Percentiles rank a stretch among this genome's conserved stretches.
Conservation (phyloP, 2,888 invertebrate species). For the Philhelius pedissequus region DNA sequence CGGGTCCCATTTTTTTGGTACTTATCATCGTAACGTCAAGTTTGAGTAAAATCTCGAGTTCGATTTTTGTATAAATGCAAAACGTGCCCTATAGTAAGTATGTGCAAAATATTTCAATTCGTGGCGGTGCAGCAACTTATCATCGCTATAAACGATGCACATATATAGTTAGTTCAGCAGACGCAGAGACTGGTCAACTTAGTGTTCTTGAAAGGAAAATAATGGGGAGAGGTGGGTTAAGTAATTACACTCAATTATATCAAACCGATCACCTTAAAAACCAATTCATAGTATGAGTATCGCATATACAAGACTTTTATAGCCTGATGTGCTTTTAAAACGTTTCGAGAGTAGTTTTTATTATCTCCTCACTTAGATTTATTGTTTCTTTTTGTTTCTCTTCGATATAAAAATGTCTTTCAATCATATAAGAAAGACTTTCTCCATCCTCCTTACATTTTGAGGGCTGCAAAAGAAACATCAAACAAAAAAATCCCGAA, state of each 20-base stretch:
- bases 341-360: constrained; percentile 61
- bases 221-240: background rate
- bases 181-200: too few relatives aligned
- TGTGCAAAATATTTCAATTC: too few relatives aligned
- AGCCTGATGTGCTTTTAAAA: constrained; percentile 43
- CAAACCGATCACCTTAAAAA: constrained; percentile 57
- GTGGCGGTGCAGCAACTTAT: too few relatives aligned
- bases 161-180: too few relatives aligned
- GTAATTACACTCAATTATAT: constrained; percentile 53
- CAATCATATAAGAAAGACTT: constrained; percentile 43
- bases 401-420: constrained; percentile 1
- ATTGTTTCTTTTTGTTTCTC: constrained; percentile 28
- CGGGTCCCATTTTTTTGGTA: too few relatives aligned
- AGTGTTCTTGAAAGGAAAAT: too few relatives aligned
- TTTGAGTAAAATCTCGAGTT: too few relatives aligned
- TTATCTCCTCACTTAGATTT: constrained; percentile 37
- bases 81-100: too few relatives aligned
- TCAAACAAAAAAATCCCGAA: too few relatives aligned
- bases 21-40: too few relatives aligned
- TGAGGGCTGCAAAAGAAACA: background rate
- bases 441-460: background rate
- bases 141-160: too few relatives aligned
- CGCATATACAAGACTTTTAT: constrained; percentile 46
- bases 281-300: constrained; percentile 14
- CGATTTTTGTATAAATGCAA: too few relatives aligned